These are phyloP conservation scores for Plecotus auritus DNA, from an alignment of 2,113 vertebrate genomes.

Conservation along the genomic window DNA sequence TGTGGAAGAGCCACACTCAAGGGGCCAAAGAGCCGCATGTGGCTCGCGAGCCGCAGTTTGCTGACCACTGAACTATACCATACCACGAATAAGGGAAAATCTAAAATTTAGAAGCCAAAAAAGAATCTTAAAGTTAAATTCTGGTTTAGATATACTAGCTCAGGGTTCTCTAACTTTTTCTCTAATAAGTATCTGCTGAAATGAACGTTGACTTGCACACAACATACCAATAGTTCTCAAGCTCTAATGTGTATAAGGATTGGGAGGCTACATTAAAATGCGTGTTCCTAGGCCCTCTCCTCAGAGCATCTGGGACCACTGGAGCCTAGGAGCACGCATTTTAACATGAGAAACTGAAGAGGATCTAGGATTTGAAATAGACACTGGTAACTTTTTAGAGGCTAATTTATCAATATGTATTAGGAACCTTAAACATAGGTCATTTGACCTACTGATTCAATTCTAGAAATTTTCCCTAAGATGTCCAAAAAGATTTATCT, in stretches of 20 bases:
- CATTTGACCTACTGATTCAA: not conserved
- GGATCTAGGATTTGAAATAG: not conserved
- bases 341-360: not conserved
- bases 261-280: not conserved
- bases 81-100: not conserved
- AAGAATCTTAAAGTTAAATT: no score
- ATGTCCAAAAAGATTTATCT: not conserved
- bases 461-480: slow-evolving; percentile 17
- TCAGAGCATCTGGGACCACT: not conserved
- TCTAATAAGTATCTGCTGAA: not conserved
- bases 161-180: not conserved
- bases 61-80: no score
- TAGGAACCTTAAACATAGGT: not conserved
- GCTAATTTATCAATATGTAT: not conserved
- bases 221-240: not conserved
- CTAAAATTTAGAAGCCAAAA: not conserved
- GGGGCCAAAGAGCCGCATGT: no score
- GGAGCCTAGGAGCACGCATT: not conserved
- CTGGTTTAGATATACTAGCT: no score
- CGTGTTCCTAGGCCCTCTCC: not conserved
- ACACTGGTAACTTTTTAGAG: not conserved
- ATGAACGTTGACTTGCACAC: not conserved
- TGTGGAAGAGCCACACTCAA: no score
- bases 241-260: not conserved
- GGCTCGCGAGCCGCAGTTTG: no score